Conservation (phyloP, 2,113 vertebrate species). For the Pseudois nayaur region DNA sequence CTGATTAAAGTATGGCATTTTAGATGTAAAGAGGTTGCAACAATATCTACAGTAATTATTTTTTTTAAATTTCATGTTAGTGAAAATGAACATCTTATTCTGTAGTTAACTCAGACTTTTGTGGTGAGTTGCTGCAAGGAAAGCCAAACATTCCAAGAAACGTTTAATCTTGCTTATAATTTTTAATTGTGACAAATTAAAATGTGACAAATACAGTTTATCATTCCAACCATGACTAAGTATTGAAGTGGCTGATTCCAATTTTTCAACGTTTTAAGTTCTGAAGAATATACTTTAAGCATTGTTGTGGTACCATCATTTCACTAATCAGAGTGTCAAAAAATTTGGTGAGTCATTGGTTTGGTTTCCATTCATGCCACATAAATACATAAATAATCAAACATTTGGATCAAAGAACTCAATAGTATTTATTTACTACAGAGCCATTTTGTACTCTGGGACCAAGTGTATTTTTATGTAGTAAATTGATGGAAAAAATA, state of each 20-base stretch:
- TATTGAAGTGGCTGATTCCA: slow-evolving; percentile 63
- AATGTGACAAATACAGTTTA: slow-evolving; percentile 56
- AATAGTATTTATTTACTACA: slow-evolving; percentile 46
- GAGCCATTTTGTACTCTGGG: background rate
- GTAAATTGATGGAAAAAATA: background rate
- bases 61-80: background rate
- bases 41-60: background rate
- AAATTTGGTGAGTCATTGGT: background rate
- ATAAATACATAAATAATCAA: background rate
- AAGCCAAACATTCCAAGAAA: slow-evolving; percentile 20
- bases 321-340: background rate
- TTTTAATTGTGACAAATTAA: slow-evolving; percentile 39
- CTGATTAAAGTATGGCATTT: background rate
- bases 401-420: slow-evolving; percentile 25
- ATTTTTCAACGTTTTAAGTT: slow-evolving; percentile 57
- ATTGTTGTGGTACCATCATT: background rate
- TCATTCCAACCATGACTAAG: slow-evolving; percentile 72
- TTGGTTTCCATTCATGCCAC: background rate
- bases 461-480: slow-evolving; percentile 3
- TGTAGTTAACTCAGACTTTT: background rate
- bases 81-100: background rate
- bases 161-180: slow-evolving; percentile 63
- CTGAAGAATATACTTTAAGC: slow-evolving; percentile 56
- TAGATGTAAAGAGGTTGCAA: background rate
- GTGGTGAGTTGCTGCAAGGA: background rate